phyloP scores from a whole-genome alignment of 2,888 invertebrate genomes.

The Torymus aiolomorphi region DNA sequence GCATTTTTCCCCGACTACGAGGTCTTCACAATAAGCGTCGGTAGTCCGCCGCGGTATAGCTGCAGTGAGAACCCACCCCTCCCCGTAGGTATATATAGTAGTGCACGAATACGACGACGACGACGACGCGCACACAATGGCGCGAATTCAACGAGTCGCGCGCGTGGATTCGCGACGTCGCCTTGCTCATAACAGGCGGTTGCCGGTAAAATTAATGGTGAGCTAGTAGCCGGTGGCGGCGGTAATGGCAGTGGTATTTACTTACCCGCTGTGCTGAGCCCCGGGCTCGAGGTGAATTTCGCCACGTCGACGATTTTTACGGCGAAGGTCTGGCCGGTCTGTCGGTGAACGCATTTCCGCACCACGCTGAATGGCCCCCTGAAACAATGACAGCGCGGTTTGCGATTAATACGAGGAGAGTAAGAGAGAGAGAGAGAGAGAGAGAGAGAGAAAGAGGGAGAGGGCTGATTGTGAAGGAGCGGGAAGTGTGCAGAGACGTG shows the following conservation, averaged over 20 bases:
- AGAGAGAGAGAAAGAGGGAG: not conserved
- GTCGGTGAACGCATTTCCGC: conserved; percentile 94
- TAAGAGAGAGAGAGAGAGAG: not conserved
- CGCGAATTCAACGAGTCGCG: too few species aligned
- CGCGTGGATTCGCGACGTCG: not conserved
- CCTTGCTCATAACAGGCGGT: conserved; percentile 6
- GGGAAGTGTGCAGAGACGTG: too few species aligned
- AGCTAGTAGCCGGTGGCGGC: not conserved
- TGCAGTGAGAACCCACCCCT: too few species aligned
- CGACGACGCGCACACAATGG: too few species aligned
- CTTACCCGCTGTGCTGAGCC: conserved; percentile 95
- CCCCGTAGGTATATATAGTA: too few species aligned
- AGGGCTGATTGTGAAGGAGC: too few species aligned
- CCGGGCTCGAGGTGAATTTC: conserved; percentile 97
- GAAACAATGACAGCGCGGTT: conserved; percentile 66
- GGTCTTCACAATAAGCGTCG: too few species aligned
- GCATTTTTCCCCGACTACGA: conserved; percentile 10
- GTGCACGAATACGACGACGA: too few species aligned
- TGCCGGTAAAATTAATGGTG: conserved; percentile 62
- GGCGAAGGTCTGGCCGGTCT: conserved; percentile 96
- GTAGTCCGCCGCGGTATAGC: too few species aligned
- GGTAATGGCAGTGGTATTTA: conserved; percentile 52
- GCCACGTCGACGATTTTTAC: conserved; percentile 99
- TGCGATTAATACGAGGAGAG: not conserved
- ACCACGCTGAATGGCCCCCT: conserved; percentile 98